phyloP scores from a whole-genome alignment of 2,888 invertebrate genomes.

The Callinectes sapidus region DNA sequence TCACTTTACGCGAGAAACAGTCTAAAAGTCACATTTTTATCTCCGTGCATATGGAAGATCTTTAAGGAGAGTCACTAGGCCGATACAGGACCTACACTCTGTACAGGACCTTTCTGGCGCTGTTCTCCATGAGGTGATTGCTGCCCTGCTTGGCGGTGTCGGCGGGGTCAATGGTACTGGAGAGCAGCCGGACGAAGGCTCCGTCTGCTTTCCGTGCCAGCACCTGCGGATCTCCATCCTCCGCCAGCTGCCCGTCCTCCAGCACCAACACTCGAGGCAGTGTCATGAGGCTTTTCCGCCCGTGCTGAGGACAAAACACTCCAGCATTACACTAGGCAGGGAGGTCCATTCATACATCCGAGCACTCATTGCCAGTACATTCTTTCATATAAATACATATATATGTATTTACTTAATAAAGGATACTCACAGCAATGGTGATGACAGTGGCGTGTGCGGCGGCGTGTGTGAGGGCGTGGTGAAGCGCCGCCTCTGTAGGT shows the following conservation, averaged over 20 bases:
- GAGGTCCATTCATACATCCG: not conserved
- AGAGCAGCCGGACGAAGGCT: constrained; percentile 80
- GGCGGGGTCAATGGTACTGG: not conserved
- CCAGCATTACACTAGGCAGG: not conserved
- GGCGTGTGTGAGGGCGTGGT: constrained; percentile 46
- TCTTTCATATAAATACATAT: not conserved
- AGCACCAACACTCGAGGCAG: constrained; percentile 84
- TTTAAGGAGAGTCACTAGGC: not conserved
- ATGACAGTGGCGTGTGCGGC: constrained; percentile 60
- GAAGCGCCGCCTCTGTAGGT: constrained; percentile 56
- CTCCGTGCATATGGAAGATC: not conserved
- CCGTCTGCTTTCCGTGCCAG: constrained; percentile 80
- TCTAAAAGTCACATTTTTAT: not conserved
- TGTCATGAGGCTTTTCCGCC: constrained; percentile 83
- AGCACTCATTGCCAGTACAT: not conserved
- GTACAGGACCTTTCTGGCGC: not conserved
- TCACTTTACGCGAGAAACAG: not conserved
- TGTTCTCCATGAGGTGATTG: not conserved
- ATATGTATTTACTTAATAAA: not conserved
- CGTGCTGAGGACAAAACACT: constrained; percentile 77
- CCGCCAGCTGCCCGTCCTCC: constrained; percentile 82
- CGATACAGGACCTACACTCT: not conserved
- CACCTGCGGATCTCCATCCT: constrained; percentile 81
- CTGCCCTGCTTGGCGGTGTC: not conserved
- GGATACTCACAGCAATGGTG: constrained; percentile 57